Conservation (phyloP, 1,140 invertebrate species). For the Drosophila pandora region DNA sequence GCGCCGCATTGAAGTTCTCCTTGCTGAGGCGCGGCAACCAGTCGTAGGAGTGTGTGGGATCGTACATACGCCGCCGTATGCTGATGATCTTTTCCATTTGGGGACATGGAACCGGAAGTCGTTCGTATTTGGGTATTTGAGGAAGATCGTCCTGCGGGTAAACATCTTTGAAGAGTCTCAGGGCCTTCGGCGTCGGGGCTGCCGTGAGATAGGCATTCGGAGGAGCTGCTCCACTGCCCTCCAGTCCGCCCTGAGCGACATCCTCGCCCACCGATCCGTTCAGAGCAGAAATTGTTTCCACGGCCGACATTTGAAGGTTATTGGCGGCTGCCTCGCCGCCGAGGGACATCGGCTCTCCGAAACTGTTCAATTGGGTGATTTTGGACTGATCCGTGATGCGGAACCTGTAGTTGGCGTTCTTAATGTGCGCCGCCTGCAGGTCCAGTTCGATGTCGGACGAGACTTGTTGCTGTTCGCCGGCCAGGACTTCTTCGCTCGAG, state of each 20-base stretch:
- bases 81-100: slow-evolving; percentile 84
- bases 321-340: slow-evolving; percentile 67
- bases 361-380: slow-evolving; percentile 79
- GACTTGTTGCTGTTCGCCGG: slow-evolving; percentile 40
- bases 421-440: slow-evolving; percentile 74
- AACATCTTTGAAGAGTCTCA: slow-evolving; percentile 80
- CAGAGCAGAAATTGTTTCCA: slow-evolving; percentile 65
- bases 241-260: slow-evolving; percentile 36
- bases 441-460: slow-evolving; percentile 75
- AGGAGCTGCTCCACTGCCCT: slow-evolving; percentile 37
- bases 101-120: slow-evolving; percentile 70
- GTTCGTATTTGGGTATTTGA: slow-evolving; percentile 83
- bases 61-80: slow-evolving; percentile 85
- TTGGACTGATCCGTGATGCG: slow-evolving; percentile 82
- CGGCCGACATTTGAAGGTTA: slow-evolving; percentile 68
- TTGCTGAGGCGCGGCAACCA: slow-evolving; percentile 92
- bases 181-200: slow-evolving; percentile 63
- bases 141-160: slow-evolving; percentile 84
- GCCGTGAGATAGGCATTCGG: slow-evolving; percentile 38
- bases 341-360: slow-evolving; percentile 72
- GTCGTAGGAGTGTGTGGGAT: slow-evolving; percentile 90
- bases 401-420: slow-evolving; percentile 83
- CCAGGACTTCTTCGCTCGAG: slow-evolving; percentile 23
- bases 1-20: slow-evolving; percentile 91
- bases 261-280: slow-evolving; percentile 69